These are phyloP conservation scores for Spodoptera frugiperda DNA, from an alignment of 1,140 invertebrate species.

Conservation along the genomic window DNA sequence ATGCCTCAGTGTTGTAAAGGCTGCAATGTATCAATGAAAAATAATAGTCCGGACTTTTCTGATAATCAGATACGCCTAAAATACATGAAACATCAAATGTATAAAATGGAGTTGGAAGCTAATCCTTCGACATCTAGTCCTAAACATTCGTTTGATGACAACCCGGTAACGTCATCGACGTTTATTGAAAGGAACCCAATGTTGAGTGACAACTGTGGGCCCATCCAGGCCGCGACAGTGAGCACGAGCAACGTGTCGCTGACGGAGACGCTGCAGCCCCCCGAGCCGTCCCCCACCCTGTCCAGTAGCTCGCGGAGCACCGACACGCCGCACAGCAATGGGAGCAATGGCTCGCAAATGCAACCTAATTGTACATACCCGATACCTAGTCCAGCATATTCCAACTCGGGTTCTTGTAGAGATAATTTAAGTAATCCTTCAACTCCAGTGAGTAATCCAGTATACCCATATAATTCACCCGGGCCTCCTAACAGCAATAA, in stretches of 20 bases:
- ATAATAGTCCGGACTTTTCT: slow-evolving; percentile 63
- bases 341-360: slow-evolving; percentile 73
- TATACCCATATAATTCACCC: slow-evolving; percentile 77
- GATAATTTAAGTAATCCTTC: slow-evolving; percentile 81
- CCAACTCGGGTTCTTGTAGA: slow-evolving; percentile 75
- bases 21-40: slow-evolving; percentile 77
- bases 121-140: slow-evolving; percentile 84
- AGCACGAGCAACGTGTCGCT: slow-evolving; percentile 91
- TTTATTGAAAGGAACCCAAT: slow-evolving; percentile 87
- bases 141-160: slow-evolving; percentile 87
- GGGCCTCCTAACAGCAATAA: slow-evolving; percentile 65
- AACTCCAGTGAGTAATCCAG: slow-evolving; percentile 72
- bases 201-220: slow-evolving; percentile 87
- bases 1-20: slow-evolving; percentile 75
- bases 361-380: slow-evolving; percentile 77
- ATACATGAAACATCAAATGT: slow-evolving; percentile 72
- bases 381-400: slow-evolving; percentile 79
- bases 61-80: slow-evolving; percentile 71
- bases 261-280: slow-evolving; percentile 85
- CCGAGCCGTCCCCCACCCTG: slow-evolving; percentile 84
- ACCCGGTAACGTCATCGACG: slow-evolving; percentile 91
- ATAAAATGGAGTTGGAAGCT: slow-evolving; percentile 71
- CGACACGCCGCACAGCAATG: slow-evolving; percentile 80
- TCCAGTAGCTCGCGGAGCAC: slow-evolving; percentile 82
- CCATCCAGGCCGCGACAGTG: slow-evolving; percentile 91